Evolutionary conservation across 2,888 invertebrate genomes (phyloP), one percentile per base, ranked within the genome.

Genomic region (Dryobotodes eremita): DNA sequence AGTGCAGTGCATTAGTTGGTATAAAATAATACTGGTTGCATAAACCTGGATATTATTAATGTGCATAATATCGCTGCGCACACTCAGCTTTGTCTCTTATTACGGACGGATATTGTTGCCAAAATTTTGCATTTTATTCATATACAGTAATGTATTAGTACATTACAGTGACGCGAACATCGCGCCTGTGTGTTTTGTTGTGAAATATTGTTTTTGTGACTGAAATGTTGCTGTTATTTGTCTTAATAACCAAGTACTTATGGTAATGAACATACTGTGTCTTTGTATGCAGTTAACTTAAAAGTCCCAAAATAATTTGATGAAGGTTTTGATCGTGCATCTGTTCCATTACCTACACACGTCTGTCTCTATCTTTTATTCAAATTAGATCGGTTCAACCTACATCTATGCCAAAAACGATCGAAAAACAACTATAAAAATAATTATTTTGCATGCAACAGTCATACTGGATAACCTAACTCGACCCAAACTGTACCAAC

Each of bases 101-200:
- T 90, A 91, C 87, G 81, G 84, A 75, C 92, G 91, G 85, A 87
- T 90, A 90, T 84, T 88, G 92, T 92, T 92, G 92, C 92, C 92
- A 92, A 92, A 91, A 92, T 91, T 91, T 91, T 90, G 90, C 89
- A 91, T 92, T 91, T 91, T 91, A 90, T 88, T 90, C 86, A 86
- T 87, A 87, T 77, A 83, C 86, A 88, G 86, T 88, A 80, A 88
- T 86, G 72, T 85, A 75, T 88, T 79, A 85, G 87, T 79, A 71
- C 79, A 89, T 89, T 83, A 79, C 77, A 73, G 72, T 66, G 68
- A 65, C 77, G 75, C 57, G 64, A 78, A 75, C 87, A 80, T 77
- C 59, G 26, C 65, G 70, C 74, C 73, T 79, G 53, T 61, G 69
- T 79, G 80, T 79, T 80, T 86, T 75, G 61, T 61, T 71, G 20